Base-by-base conservation (phyloP, 2,113 vertebrate genomes). In the Lates calcarifer region DNA sequence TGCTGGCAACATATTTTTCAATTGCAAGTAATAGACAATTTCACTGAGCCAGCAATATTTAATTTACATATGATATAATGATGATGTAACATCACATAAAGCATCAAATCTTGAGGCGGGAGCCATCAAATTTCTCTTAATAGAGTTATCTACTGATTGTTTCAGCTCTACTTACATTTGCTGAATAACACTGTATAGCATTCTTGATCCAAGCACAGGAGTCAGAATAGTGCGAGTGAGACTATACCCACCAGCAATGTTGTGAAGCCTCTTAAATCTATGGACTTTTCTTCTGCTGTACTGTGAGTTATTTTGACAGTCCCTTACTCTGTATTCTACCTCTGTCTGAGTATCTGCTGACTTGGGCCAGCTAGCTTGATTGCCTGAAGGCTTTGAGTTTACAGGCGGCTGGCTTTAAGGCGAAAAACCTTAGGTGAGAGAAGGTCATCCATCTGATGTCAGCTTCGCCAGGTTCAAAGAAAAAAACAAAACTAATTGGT, bases 321-420 rank as follows among this genome's bases (percentile, higher is more conserved):
- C 65, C 53, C 72, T 77, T 77, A 47, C 79, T 93, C 86, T 89
- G 90, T 90, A 89, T 91, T 90, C 91, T 55, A 22, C 75, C 73
- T 73, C 75, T 74, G 86, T 90, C 82, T 71, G 78, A 78, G 80
- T 39, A 74, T 81, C 79, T 86, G 89, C 84, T 89, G 89, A 87
- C 86, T 88, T 78, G 66, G 81, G 77, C 74, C 71, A 82, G 78
- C 62, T 77, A 77, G 77, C 35, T 28, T 90, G 90, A 91, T 90
- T 90, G 92, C 87, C 83, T 84, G 83, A 91, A 90, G 84, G 85
- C 89, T 91, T 82, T 81, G 79, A 81, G 82, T 89, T 92, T 85
- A 86, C 87, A 86, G 84, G 67, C 68, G 61, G 58, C 68, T 83
- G 68, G 81, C 81, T 91, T 82, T 77, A 82, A 83, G 82, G 79